Conservation (phyloP, 2,113 vertebrate genomes). For the Rhinolophus sinicus region DNA sequence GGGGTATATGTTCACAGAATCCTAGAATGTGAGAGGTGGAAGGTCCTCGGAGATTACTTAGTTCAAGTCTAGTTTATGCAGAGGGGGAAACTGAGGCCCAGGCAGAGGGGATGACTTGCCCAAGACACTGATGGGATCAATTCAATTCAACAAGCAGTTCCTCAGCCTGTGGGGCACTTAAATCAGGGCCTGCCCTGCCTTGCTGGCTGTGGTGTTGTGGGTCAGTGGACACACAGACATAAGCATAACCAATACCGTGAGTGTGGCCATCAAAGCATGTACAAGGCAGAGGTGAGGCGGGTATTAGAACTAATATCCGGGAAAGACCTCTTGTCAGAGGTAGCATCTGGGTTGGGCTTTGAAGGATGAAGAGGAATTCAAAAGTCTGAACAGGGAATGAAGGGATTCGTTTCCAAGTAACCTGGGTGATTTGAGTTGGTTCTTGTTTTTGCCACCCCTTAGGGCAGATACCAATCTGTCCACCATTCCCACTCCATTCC, state of each 20-base stretch:
- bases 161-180: not conserved
- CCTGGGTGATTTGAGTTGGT: not conserved
- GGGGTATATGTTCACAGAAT: not conserved
- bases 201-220: not conserved
- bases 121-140: not conserved
- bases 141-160: not conserved
- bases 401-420: not conserved
- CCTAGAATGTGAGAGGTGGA: not conserved
- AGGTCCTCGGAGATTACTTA: too few relatives aligned
- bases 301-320: not conserved
- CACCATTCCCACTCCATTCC: accelerated
- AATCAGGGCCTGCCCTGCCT: not conserved
- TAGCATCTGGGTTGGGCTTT: not conserved
- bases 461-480: not conserved
- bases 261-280: accelerated
- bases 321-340: not conserved
- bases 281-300: accelerated
- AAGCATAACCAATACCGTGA: accelerated
- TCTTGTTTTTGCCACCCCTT: not conserved
- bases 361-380: conserved; percentile 39
- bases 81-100: not conserved
- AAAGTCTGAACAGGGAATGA: not conserved
- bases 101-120: not conserved
- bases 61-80: not conserved
- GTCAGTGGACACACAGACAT: not conserved